Evolutionary conservation across 1,140 invertebrate genomes (phyloP).

Genomic region (Cotesia glomerata): DNA sequence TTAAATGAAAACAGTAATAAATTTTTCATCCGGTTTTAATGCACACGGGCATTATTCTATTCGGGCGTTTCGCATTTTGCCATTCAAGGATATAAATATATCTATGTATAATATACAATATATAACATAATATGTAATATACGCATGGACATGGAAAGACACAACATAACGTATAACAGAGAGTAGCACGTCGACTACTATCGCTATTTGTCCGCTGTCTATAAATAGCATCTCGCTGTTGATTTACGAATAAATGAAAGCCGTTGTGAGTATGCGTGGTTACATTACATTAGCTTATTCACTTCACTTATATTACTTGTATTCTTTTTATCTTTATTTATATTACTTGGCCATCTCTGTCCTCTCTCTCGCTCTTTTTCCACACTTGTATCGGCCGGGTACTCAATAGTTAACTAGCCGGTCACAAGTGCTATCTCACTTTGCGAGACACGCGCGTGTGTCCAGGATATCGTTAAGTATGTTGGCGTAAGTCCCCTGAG

Average conservation of each 20-base stretch:
- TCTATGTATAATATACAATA: too few relatives aligned
- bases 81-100: slow-evolving; percentile 48
- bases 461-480: slow-evolving; percentile 10
- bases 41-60: slow-evolving; percentile 35
- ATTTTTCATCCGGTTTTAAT: not conserved
- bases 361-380: not conserved
- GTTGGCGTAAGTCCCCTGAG: slow-evolving; percentile 7
- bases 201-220: slow-evolving; percentile 55
- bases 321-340: slow-evolving; percentile 22
- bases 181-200: slow-evolving; percentile 40
- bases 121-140: too few relatives aligned
- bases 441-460: slow-evolving; percentile 9
- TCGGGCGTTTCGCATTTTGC: slow-evolving; percentile 44
- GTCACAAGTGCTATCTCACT: slow-evolving; percentile 8
- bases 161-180: too few relatives aligned
- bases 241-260: slow-evolving; percentile 60
- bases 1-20: too few relatives aligned
- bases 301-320: slow-evolving; percentile 11
- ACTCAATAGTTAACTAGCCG: too few relatives aligned
- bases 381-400: not conserved
- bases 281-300: not conserved
- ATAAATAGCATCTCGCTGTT: slow-evolving; percentile 54
- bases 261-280: slow-evolving; percentile 29
- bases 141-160: too few relatives aligned
- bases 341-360: too few relatives aligned